A percentile compares a stretch with the other conserved stretches of the same genome.
phyloP scores from a whole-genome alignment of 2,113 vertebrate genomes.

The Regulus satrapa region DNA sequence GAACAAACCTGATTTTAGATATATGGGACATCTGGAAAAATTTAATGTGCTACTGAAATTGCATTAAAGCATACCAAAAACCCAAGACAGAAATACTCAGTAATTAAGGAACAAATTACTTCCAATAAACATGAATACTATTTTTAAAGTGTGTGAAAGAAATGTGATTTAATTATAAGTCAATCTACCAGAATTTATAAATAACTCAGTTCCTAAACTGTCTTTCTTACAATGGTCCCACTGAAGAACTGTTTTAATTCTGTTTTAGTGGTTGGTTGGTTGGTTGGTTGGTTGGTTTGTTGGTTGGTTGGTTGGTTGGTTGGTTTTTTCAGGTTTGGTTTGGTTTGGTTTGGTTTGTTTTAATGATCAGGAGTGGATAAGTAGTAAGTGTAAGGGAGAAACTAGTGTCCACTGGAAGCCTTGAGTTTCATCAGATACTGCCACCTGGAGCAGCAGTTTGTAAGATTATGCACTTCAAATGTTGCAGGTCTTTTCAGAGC shows the following conservation, averaged over 20 bases:
- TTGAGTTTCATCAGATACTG: neutral
- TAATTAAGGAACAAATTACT: neutral
- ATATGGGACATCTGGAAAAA: neutral
- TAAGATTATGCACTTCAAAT: neutral
- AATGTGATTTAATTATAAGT: neutral
- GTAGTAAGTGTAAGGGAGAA: neutral
- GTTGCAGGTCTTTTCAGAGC: neutral
- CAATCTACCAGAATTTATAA: conserved; percentile 2
- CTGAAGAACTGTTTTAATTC: neutral
- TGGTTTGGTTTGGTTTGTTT: neutral
- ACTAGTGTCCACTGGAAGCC: neutral
- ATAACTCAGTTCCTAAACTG: neutral
- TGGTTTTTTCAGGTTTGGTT: neutral
- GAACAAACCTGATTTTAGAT: neutral
- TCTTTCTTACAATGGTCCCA: neutral
- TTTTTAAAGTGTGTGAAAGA: neutral
- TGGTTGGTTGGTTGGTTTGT: too few species aligned
- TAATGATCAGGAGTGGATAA: neutral
- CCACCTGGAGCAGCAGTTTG: neutral
- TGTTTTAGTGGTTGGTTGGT: neutral
- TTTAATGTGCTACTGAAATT: neutral
- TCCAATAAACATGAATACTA: neutral
- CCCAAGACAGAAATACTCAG: neutral
- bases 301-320: neutral
- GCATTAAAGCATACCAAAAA: neutral